phyloP scores from a whole-genome alignment of 2,797 vertebrate genomes.

The Microchirus variegatus region DNA sequence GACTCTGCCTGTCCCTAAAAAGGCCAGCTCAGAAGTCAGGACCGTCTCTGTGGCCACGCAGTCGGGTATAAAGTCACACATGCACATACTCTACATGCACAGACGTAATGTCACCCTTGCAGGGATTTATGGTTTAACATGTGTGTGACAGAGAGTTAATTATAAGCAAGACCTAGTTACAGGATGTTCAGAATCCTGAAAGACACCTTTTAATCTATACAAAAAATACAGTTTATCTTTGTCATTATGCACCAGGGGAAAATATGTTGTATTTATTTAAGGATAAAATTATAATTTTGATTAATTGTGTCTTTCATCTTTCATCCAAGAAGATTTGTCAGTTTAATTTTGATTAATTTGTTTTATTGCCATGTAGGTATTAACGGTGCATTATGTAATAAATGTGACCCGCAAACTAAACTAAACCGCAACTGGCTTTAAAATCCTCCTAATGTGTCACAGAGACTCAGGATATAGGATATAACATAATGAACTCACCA shows the following conservation, averaged over 20 bases:
- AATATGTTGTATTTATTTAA: too few relatives aligned
- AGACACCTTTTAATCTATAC: background rate
- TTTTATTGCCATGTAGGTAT: too few relatives aligned
- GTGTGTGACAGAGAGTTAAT: constrained; percentile 8
- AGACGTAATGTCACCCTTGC: constrained; percentile 37
- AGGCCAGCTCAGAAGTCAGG: constrained; percentile 88
- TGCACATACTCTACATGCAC: constrained; percentile 22
- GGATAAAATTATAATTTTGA: too few relatives aligned
- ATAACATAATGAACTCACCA: too few relatives aligned
- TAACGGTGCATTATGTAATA: too few relatives aligned
- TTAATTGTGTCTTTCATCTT: too few relatives aligned
- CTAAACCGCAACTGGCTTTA: too few relatives aligned
- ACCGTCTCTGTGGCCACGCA: constrained; percentile 88
- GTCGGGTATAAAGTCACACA: constrained; percentile 80
- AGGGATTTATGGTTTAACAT: constrained; percentile 7
- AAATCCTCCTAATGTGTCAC: too few relatives aligned
- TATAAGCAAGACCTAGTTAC: background rate
- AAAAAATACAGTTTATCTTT: background rate
- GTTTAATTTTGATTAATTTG: too few relatives aligned
- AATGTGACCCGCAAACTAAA: too few relatives aligned
- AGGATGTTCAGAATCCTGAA: background rate
- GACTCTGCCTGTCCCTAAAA: constrained; percentile 92
- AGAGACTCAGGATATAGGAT: too few relatives aligned
- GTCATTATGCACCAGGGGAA: background rate
- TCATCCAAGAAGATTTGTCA: too few relatives aligned